Evolutionary conservation across 2,797 vertebrate genomes (phyloP), one percentile per base, ranked within the genome.

Genomic region (Denticeps clupeoides): DNA sequence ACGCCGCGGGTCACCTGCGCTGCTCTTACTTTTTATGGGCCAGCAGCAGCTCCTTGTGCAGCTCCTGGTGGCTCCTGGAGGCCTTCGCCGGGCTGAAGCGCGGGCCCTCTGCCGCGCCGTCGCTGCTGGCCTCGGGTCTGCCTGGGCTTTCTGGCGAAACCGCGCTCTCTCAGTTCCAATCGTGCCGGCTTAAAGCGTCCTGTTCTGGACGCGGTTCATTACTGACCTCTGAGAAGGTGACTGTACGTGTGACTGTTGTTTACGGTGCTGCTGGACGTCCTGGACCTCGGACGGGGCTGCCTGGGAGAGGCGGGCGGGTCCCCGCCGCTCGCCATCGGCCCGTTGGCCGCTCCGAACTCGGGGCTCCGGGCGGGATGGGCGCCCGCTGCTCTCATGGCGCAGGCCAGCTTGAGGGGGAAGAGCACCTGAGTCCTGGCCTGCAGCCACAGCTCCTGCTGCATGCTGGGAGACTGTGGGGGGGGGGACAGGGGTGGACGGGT

Each of bases 41-140:
- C 56, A 83, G 65, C 0, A 84, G 66, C 32, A 84, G 68, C 38
- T 84, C 81, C 47, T 70, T 79, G 66, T 83, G 80, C 8, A 84
- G 80, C 56, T 81, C 76, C 12, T 82, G 78, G 47, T 84, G 82
- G 35, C 70, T 72, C 55, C 74, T 72, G n/a, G 76, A 68, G 3
- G 59, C 22, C 55, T 73, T 79, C 4, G 63, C 43, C 1, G 61
- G 58, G 45, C 60, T 73, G 4, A 51, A 65, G 13, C 59, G 29
- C 13, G 62, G 48, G 19, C n/a, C 23, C 9, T 69, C 67, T 19
- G 45, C 31, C 23, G 23, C 15, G 45, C 45, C 55, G 24, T 45
- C 40, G 31, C 56, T 62, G n/a, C n/a, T n/a, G n/a, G n/a, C n/a
- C n/a, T n/a, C n/a, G n/a, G n/a, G n/a, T n/a, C n/a, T n/a, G n/a